Evolutionary conservation across 1,140 invertebrate genomes (phyloP).

Genomic region (Sarcophaga peregrina): DNA sequence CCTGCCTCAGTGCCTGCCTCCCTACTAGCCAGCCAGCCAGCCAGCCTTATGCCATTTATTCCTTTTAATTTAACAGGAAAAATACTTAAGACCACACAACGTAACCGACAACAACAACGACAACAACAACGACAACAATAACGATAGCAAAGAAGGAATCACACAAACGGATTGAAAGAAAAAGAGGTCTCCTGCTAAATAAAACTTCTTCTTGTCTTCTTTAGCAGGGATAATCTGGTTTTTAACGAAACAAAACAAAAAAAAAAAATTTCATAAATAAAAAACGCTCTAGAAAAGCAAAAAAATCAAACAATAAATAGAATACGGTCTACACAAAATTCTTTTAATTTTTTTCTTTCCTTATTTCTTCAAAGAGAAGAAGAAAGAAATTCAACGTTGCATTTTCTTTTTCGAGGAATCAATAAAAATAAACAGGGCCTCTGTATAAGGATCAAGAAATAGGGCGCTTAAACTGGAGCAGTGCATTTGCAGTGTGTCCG

Average conservation of each 20-base stretch:
- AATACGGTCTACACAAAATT: slow-evolving; percentile 10
- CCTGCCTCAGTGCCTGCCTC: not conserved
- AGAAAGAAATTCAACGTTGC: not conserved
- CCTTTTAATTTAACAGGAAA: slow-evolving; percentile 38
- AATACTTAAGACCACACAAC: slow-evolving; percentile 13
- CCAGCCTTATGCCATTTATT: slow-evolving; percentile 20
- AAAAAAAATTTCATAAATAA: not conserved
- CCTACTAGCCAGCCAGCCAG: too few species aligned
- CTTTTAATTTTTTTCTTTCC: not conserved
- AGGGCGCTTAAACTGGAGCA: too few species aligned
- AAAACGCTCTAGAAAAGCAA: not conserved
- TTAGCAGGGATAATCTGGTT: slow-evolving; percentile 31
- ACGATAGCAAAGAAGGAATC: not conserved
- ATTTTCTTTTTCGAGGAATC: not conserved
- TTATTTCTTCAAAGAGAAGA: not conserved
- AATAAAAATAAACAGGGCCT: too few species aligned
- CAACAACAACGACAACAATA: slow-evolving; percentile 34
- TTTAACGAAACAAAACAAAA: slow-evolving; percentile 33
- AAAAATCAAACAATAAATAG: not conserved
- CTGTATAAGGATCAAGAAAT: too few species aligned
- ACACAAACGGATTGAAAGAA: not conserved
- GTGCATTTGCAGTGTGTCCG: too few species aligned
- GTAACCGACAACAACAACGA: not conserved
- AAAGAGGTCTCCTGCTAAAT: not conserved
- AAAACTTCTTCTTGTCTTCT: slow-evolving; percentile 31